phyloP scores from a whole-genome alignment of 2,797 vertebrate genomes.

The Tokudaia muenninki region DNA sequence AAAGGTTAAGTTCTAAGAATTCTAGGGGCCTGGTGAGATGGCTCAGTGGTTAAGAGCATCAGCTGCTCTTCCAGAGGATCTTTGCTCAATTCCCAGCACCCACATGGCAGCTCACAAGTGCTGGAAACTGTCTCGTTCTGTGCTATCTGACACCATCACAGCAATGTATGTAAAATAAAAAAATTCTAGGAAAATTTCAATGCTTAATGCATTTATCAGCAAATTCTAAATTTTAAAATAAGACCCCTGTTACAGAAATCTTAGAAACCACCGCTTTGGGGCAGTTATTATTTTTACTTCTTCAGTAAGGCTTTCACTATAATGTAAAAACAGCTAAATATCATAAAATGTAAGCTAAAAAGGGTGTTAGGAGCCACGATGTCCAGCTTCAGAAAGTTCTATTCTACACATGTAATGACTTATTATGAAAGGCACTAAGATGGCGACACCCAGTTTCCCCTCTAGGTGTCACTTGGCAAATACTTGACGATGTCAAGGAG shows the following conservation, averaged over 20 bases:
- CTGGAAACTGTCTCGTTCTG: too few species aligned
- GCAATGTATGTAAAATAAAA: too few species aligned
- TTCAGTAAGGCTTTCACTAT: conserved; percentile 28
- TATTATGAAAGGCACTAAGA: not conserved
- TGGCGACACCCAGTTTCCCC: not conserved
- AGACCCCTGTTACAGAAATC: not conserved
- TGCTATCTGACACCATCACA: too few species aligned
- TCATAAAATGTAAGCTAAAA: not conserved
- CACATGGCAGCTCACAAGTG: too few species aligned
- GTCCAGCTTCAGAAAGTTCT: not conserved
- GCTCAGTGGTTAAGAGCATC: too few species aligned
- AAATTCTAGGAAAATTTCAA: not conserved
- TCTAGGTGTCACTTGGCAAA: conserved; percentile 1
- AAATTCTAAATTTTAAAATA: conserved; percentile 53
- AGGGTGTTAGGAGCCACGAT: not conserved
- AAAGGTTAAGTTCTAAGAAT: not conserved
- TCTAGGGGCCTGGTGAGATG: not conserved
- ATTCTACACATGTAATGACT: not conserved
- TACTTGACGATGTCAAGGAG: not conserved
- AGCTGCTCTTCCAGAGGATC: too few species aligned
- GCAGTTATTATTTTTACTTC: not conserved
- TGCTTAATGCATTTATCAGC: not conserved
- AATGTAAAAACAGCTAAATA: conserved; percentile 1
- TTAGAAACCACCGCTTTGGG: not conserved
- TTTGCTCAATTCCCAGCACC: too few species aligned